These are phyloP conservation scores for Patiria pectinifera DNA, from an alignment of 53 echinoderm and acorn worm species.

Conservation along the genomic window DNA sequence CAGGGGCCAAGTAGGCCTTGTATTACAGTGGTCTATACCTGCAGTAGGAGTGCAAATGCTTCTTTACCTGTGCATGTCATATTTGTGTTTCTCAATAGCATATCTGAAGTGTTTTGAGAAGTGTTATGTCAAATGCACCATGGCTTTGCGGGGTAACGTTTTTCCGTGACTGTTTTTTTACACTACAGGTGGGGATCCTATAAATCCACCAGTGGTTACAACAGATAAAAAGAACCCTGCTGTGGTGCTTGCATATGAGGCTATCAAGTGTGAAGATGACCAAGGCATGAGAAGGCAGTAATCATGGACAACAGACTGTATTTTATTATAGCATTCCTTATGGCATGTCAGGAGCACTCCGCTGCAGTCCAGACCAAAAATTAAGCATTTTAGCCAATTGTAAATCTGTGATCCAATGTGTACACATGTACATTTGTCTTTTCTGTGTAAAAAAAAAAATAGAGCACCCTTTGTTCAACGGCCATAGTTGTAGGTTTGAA, in stretches of 20 bases:
- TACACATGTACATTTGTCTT: neutral
- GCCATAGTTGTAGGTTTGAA: neutral
- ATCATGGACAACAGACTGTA: constrained; percentile 36
- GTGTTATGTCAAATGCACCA: constrained; percentile 1
- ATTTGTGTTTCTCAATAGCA: neutral
- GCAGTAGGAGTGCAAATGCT: constrained; percentile 46
- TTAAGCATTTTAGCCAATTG: constrained; percentile 34
- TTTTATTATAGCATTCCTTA: constrained; percentile 21
- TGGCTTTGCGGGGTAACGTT: constrained; percentile 57
- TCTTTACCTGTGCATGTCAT: constrained; percentile 7
- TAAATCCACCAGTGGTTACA: constrained; percentile 61
- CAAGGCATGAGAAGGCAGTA: constrained; percentile 31
- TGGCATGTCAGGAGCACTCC: constrained; percentile 46
- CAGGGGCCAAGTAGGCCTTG: neutral
- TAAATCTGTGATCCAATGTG: neutral
- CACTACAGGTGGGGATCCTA: constrained; percentile 61
- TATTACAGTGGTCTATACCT: constrained; percentile 30
- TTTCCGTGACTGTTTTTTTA: constrained; percentile 45
- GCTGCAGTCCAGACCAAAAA: constrained; percentile 61
- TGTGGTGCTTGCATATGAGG: constrained; percentile 53
- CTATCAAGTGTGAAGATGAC: constrained; percentile 48
- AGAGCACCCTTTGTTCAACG: neutral
- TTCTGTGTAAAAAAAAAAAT: neutral
- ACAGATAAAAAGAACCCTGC: constrained; percentile 57
- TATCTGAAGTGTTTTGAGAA: neutral